Evolutionary conservation across 2,888 invertebrate species (phyloP).

Genomic region (Prosopocoilus inquinatus): DNA sequence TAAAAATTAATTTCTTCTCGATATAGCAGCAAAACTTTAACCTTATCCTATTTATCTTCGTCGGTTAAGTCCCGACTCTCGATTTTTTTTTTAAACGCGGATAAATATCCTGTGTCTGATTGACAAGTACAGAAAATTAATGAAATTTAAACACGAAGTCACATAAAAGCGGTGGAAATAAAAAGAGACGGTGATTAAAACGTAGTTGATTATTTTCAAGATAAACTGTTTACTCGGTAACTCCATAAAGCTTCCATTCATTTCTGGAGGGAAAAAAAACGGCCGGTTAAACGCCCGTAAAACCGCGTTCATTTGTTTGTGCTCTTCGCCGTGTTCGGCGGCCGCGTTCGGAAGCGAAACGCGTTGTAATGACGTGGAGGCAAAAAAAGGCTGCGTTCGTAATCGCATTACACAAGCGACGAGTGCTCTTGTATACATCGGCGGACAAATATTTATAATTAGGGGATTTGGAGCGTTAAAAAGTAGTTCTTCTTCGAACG

Average conservation of each 20-base stretch:
- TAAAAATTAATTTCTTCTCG: no score
- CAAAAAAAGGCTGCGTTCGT: not conserved
- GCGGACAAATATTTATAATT: slow-evolving; percentile 15
- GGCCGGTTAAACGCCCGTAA: not conserved
- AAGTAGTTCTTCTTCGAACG: slow-evolving; percentile 5
- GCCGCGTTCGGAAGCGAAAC: not conserved
- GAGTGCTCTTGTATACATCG: slow-evolving; percentile 13
- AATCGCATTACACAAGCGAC: slow-evolving; percentile 6
- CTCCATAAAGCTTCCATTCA: slow-evolving; percentile 19
- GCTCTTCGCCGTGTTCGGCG: not conserved
- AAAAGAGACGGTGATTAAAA: slow-evolving; percentile 11
- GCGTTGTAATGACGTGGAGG: not conserved
- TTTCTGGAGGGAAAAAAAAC: not conserved
- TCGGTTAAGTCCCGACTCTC: no score
- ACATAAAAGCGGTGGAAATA: slow-evolving; percentile 9
- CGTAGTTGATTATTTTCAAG: slow-evolving; percentile 16
- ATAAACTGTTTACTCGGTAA: slow-evolving; percentile 13
- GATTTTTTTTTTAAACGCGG: not conserved
- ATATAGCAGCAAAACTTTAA: no score
- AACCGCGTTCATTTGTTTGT: not conserved
- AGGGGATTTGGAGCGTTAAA: slow-evolving; percentile 5
- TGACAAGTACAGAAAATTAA: slow-evolving; percentile 17
- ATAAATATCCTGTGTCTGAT: slow-evolving; percentile 18
- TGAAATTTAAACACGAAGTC: slow-evolving; percentile 11
- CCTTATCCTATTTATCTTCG: no score